These are phyloP conservation scores for Himalopsyche tibetana DNA, from an alignment of 2,888 invertebrate species.

Conservation along the genomic window DNA sequence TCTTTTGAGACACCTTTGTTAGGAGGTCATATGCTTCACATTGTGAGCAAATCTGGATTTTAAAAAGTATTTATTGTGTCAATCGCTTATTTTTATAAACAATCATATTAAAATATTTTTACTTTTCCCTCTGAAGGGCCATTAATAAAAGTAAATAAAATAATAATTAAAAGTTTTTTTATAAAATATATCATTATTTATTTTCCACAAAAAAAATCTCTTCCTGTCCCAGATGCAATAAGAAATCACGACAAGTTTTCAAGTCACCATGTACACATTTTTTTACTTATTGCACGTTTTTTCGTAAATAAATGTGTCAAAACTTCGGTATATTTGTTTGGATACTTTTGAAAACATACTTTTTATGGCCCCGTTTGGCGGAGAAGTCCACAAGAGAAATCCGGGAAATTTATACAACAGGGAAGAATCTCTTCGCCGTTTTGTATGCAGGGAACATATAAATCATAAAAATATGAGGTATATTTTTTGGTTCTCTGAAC, in stretches of 20 bases:
- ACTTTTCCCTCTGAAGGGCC: too few species aligned
- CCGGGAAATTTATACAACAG: conserved; percentile 24
- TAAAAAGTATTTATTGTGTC: too few species aligned
- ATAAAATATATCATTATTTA: too few species aligned
- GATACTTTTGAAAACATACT: conserved; percentile 29
- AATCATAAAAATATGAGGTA: conserved; percentile 38
- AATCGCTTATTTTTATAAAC: too few species aligned
- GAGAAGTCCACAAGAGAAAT: conserved; percentile 4
- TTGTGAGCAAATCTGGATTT: too few species aligned
- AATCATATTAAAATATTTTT: too few species aligned
- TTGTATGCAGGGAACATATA: conserved; percentile 42
- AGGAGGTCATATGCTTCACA: too few species aligned
- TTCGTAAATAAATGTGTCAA: conserved; percentile 39
- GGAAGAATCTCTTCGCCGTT: conserved; percentile 31
- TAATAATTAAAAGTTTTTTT: too few species aligned
- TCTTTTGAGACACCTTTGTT: too few species aligned
- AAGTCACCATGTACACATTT: not conserved
- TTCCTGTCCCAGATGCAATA: conserved; percentile 17
- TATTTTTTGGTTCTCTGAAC: conserved; percentile 1
- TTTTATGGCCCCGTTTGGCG: conserved; percentile 35
- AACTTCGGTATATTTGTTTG: conserved; percentile 29
- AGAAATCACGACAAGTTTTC: conserved; percentile 17
- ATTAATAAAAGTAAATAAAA: too few species aligned
- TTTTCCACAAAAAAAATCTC: not conserved
- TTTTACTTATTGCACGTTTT: conserved; percentile 22